A percentile compares a stretch with the other conserved stretches of the same genome.
Evolutionary conservation across 2,113 vertebrate genomes (phyloP).

Genomic region (Ictalurus furcatus): DNA sequence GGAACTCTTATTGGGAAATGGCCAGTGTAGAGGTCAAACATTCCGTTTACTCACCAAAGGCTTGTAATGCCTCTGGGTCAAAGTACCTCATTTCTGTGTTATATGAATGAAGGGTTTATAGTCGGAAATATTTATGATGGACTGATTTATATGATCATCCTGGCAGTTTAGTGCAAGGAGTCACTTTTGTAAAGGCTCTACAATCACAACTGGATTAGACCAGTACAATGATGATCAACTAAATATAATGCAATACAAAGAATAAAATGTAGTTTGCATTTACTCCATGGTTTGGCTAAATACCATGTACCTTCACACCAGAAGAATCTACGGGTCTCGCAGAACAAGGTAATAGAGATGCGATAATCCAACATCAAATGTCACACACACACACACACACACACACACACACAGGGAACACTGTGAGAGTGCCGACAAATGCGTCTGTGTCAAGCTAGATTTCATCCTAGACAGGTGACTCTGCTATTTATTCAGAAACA

Average conservation of each 20-base stretch:
- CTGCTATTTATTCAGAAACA: constrained; percentile 74
- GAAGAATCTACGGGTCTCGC: background rate
- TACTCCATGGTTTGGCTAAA: background rate
- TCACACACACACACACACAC: background rate
- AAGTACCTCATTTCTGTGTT: background rate
- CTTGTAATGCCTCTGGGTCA: constrained; percentile 14
- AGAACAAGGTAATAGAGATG: background rate
- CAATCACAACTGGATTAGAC: background rate
- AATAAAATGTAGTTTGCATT: background rate
- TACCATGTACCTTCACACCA: background rate
- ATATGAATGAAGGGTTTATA: background rate
- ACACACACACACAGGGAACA: background rate
- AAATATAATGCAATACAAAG: background rate
- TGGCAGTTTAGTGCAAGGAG: background rate
- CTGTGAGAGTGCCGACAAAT: constrained; percentile 48
- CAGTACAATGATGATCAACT: background rate
- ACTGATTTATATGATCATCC: background rate
- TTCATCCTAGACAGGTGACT: constrained; percentile 72
- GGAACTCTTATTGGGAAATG: background rate
- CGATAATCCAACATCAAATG: constrained; percentile 16
- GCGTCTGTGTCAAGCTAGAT: constrained; percentile 57
- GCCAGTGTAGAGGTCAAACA: constrained; percentile 20
- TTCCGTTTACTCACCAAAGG: background rate
- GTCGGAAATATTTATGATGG: background rate
- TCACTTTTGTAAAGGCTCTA: background rate